phyloP scores from a whole-genome alignment of 2,797 vertebrate genomes.

The Rhinophrynus dorsalis region DNA sequence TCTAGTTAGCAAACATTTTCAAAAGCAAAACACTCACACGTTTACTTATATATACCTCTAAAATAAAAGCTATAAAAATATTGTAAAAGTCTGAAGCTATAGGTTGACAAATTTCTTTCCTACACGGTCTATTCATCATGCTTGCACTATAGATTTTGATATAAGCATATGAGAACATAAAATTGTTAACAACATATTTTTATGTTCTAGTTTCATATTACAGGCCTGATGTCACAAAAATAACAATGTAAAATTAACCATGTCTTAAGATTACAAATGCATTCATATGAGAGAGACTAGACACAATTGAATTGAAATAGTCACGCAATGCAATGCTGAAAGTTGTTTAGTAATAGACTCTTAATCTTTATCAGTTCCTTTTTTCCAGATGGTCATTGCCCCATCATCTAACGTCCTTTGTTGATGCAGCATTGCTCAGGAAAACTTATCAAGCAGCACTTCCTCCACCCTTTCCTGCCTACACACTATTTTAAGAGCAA shows the following conservation, averaged over 20 bases:
- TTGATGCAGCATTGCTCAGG: constrained; percentile 15
- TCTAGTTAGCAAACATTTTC: too few relatives aligned
- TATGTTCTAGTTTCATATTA: too few relatives aligned
- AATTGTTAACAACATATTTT: too few relatives aligned
- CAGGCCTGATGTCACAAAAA: too few relatives aligned
- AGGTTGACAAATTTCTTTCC: too few relatives aligned
- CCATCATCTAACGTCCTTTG: constrained; percentile 17
- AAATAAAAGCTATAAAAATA: too few relatives aligned
- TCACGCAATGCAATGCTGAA: constrained; percentile 24
- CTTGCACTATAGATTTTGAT: too few relatives aligned
- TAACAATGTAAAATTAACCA: background rate
- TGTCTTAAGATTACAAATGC: background rate
- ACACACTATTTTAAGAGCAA: constrained; percentile 35
- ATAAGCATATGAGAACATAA: too few relatives aligned
- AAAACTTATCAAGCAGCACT: constrained; percentile 31
- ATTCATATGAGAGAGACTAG: background rate
- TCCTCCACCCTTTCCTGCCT: constrained; percentile 39
- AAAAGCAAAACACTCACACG: too few relatives aligned
- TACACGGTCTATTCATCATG: too few relatives aligned
- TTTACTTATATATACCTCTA: too few relatives aligned
- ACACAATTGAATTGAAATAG: constrained; percentile 4
- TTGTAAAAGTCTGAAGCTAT: too few relatives aligned
- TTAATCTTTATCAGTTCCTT: constrained; percentile 31
- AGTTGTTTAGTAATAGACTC: constrained; percentile 22
- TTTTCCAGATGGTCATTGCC: constrained; percentile 18